Evolutionary conservation across 2,888 invertebrate species (phyloP).

Genomic region (Odontothrips loti): DNA sequence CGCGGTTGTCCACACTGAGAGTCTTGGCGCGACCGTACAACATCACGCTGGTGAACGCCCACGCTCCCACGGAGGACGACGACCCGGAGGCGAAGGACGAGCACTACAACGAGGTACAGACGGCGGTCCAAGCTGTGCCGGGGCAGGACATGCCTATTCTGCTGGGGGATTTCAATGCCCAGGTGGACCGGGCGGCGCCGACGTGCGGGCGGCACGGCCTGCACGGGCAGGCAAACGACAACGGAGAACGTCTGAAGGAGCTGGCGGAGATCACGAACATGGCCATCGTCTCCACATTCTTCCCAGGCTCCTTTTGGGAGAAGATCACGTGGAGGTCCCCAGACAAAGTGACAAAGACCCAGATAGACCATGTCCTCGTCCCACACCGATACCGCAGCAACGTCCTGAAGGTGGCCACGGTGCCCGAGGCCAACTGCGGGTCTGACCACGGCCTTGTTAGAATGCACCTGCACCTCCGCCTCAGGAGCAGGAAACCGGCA

Average conservation of each 20-base stretch:
- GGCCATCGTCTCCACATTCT: neutral
- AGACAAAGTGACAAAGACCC: neutral
- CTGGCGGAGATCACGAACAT: neutral
- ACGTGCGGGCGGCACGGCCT: slow-evolving; percentile 32
- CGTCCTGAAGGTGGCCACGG: neutral
- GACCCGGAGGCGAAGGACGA: no score
- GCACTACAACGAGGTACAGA: no score
- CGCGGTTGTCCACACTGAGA: no score
- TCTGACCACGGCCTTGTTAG: no score
- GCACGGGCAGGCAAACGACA: slow-evolving; percentile 33
- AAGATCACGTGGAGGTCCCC: neutral
- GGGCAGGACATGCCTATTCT: no score
- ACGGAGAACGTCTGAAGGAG: slow-evolving; percentile 32
- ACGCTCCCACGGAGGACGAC: no score
- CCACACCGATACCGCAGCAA: neutral
- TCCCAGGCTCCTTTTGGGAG: neutral
- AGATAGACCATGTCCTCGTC: neutral
- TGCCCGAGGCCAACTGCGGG: neutral
- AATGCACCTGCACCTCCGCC: no score
- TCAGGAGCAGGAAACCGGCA: no score
- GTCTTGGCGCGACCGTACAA: no score
- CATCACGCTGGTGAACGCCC: no score
- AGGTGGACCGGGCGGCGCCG: slow-evolving; percentile 34
- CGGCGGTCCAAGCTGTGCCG: no score
- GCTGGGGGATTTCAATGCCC: slow-evolving; percentile 20